Percentiles rank a stretch among this genome's conserved stretches.
Evolutionary conservation across 2,113 vertebrate species (phyloP).

Genomic region (Camelus bactrianus): DNA sequence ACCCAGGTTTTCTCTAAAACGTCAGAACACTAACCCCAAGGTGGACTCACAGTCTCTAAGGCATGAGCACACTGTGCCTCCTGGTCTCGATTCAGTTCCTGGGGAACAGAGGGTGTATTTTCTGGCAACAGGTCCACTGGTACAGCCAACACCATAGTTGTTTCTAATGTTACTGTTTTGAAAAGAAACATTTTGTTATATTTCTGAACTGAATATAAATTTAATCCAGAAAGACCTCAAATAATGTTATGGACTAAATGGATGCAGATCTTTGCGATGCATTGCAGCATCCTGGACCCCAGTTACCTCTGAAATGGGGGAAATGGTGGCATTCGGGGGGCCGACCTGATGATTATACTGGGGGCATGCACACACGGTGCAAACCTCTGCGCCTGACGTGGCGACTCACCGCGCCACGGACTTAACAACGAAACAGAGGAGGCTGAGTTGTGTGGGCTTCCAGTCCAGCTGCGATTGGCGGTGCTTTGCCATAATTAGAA

Average conservation of each 20-base stretch:
- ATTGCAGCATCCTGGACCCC: neutral
- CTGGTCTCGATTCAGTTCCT: too few species aligned
- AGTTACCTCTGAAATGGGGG: neutral
- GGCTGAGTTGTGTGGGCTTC: neutral
- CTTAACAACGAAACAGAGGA: neutral
- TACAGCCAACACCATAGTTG: neutral
- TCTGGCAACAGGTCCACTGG: too few species aligned
- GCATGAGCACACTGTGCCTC: too few species aligned
- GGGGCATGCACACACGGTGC: neutral
- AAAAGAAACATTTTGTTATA: neutral
- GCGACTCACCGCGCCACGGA: accelerated
- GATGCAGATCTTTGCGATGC: neutral
- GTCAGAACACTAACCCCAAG: too few species aligned
- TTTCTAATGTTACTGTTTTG: neutral
- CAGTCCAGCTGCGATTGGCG: neutral
- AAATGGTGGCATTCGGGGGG: accelerated
- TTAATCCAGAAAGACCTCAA: neutral
- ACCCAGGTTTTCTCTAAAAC: too few species aligned
- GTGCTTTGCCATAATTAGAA: neutral
- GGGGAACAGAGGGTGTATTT: too few species aligned
- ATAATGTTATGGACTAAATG: neutral
- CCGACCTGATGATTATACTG: neutral
- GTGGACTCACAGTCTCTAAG: too few species aligned
- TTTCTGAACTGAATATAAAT: neutral
- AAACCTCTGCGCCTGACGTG: neutral